Conservation (phyloP, 2,113 vertebrate genomes). For the Rhea pennata region DNA sequence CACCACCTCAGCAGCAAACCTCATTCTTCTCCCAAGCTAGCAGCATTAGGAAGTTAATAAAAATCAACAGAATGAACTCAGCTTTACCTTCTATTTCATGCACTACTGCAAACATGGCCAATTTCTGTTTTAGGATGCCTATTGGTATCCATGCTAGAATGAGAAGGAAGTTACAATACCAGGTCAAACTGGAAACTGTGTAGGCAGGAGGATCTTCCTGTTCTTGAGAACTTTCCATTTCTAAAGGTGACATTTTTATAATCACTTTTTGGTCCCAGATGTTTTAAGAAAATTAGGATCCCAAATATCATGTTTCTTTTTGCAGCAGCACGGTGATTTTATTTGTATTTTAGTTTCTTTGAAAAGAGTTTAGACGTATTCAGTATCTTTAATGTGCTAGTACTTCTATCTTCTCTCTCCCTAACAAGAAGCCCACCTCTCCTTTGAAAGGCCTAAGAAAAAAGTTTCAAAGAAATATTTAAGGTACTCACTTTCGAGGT, state of each 20-base stretch:
- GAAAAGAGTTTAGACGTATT: neutral
- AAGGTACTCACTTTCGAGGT: neutral
- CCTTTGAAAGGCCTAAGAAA: neutral
- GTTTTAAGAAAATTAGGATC: neutral
- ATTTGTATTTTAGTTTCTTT: neutral
- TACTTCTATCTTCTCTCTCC: neutral
- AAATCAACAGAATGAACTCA: neutral
- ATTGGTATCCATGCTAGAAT: neutral
- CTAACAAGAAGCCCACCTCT: neutral
- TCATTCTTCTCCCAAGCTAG: rapidly evolving
- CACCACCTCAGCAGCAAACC: neutral
- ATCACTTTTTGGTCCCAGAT: neutral
- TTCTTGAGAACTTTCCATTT: neutral
- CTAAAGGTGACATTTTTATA: neutral
- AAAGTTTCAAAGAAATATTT: neutral
- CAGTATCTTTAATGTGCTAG: neutral
- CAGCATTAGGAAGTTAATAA: neutral
- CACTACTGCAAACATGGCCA: neutral
- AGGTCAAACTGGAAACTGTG: neutral
- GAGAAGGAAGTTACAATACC: neutral
- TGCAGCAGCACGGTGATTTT: neutral
- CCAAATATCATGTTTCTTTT: neutral
- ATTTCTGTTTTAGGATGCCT: neutral
- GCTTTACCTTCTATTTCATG: neutral
- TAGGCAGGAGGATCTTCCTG: neutral